Conservation (phyloP, 2,113 vertebrate genomes). For the Serinus canaria region DNA sequence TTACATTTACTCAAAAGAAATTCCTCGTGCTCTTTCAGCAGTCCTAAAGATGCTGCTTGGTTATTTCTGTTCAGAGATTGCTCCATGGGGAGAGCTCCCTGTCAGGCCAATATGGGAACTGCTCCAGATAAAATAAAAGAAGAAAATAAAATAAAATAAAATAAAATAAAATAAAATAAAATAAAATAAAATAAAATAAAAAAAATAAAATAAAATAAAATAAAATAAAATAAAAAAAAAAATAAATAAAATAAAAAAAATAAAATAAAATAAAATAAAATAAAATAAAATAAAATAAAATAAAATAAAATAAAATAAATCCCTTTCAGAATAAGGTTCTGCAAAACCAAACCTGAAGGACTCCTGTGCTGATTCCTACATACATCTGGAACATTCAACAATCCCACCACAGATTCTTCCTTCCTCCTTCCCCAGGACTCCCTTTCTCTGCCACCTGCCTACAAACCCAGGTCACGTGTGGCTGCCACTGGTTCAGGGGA, state of each 20-base stretch:
- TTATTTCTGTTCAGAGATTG: neutral
- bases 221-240: too few species aligned
- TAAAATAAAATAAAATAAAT: neutral
- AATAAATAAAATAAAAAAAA: too few species aligned
- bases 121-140: neutral
- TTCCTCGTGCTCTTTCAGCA: neutral
- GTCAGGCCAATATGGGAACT: neutral
- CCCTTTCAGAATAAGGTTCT: neutral
- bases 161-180: neutral
- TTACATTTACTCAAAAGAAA: neutral
- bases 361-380: neutral
- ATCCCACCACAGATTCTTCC: neutral
- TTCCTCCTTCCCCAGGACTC: neutral
- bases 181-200: neutral
- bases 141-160: neutral
- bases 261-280: neutral
- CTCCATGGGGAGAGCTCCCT: neutral
- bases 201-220: neutral
- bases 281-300: neutral
- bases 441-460: neutral
- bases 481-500: neutral
- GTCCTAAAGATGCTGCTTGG: neutral
- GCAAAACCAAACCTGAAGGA: neutral
- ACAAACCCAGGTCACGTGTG: fast-evolving
- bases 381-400: neutral